Conservation (phyloP, 2,113 vertebrate genomes). For the Nanorana parkeri region DNA sequence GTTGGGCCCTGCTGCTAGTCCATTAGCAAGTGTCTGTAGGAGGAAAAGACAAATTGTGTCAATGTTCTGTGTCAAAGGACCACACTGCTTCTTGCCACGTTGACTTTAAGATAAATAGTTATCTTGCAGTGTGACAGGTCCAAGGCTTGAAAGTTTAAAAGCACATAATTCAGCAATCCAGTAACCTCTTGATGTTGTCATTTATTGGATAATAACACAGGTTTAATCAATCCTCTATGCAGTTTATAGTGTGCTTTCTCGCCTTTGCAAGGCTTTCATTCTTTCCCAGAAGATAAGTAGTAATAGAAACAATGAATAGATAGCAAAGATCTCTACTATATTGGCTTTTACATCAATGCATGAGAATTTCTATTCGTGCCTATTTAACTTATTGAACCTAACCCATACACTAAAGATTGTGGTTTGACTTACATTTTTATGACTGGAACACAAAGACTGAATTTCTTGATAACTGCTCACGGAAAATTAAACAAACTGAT, state of each 20-base stretch:
- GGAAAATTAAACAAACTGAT: too few species aligned
- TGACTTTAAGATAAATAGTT: constrained; percentile 92
- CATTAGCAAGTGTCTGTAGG: constrained; percentile 86
- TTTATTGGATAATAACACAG: constrained; percentile 84
- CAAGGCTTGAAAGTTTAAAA: constrained; percentile 75
- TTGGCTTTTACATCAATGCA: constrained; percentile 3
- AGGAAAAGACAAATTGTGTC: constrained; percentile 93
- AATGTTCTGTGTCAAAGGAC: constrained; percentile 93
- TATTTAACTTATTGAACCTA: background rate
- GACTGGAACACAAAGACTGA: too few species aligned
- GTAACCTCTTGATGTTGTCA: constrained; percentile 88
- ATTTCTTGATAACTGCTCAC: too few species aligned
- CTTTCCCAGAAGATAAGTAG: constrained; percentile 60
- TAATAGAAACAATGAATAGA: constrained; percentile 19
- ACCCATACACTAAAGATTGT: background rate
- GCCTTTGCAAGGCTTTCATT: constrained; percentile 72
- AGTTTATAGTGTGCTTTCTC: constrained; percentile 72
- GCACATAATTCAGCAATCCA: constrained; percentile 81
- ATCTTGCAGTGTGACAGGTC: constrained; percentile 93
- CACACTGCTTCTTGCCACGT: constrained; percentile 91
- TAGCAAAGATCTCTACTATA: background rate
- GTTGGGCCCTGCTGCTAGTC: constrained; percentile 73
- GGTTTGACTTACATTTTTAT: too few species aligned
- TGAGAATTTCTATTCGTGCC: background rate
- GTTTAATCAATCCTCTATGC: constrained; percentile 87